Evolutionary conservation across 2,797 vertebrate genomes (phyloP).

Genomic region (Pelobates cultripes): DNA sequence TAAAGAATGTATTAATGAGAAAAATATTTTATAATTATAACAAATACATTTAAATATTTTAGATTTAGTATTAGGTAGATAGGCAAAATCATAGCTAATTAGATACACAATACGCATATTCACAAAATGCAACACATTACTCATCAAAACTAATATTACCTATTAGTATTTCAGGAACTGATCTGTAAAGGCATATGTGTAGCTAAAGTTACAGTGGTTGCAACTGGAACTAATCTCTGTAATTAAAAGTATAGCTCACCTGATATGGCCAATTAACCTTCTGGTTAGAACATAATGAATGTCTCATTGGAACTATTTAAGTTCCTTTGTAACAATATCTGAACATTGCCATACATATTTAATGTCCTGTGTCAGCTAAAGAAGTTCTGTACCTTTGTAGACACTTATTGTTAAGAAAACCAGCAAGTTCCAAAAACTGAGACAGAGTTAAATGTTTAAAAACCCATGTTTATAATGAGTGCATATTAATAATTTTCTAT

Average conservation of each 20-base stretch:
- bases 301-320: conserved; percentile 51
- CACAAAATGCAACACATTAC: background rate
- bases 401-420: background rate
- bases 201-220: conserved; percentile 34
- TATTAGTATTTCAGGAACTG: conserved; percentile 21
- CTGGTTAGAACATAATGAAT: conserved; percentile 51
- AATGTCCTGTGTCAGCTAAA: conserved; percentile 43
- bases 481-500: background rate
- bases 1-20: too few relatives aligned
- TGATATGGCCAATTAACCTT: conserved; percentile 55
- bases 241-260: conserved; percentile 54
- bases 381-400: conserved; percentile 19
- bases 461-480: background rate
- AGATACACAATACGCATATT: background rate
- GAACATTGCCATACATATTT: conserved; percentile 44
- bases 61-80: too few relatives aligned
- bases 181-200: conserved; percentile 44
- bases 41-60: too few relatives aligned
- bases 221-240: conserved; percentile 52
- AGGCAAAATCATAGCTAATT: background rate
- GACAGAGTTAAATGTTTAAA: background rate
- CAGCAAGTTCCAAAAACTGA: background rate
- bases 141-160: conserved; percentile 3
- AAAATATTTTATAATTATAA: too few relatives aligned
- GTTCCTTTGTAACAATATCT: conserved; percentile 51